These are phyloP conservation scores for Channallabes apus DNA, from an alignment of 2,797 vertebrate genomes.

Conservation along the genomic window DNA sequence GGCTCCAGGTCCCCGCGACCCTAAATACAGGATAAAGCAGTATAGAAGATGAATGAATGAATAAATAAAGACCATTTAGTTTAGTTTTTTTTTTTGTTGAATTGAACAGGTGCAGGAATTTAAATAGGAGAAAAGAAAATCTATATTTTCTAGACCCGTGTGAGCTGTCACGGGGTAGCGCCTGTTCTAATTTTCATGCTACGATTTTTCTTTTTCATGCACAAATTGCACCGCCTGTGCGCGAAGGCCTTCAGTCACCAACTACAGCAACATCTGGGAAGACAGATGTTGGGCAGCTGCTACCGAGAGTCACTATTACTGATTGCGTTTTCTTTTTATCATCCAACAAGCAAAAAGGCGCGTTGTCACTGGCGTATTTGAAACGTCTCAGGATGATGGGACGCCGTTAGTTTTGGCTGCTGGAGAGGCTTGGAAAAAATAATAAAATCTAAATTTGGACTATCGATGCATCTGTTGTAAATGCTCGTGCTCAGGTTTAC, in stretches of 20 bases:
- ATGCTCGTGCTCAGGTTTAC: not conserved
- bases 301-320: not conserved
- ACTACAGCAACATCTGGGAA: slow-evolving; percentile 5
- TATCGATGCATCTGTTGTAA: not conserved
- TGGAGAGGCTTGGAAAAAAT: not conserved
- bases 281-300: slow-evolving; percentile 25
- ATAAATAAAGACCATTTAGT: no score
- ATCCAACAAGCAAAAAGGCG: not conserved
- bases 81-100: not conserved
- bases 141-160: not conserved
- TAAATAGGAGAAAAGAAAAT: not conserved
- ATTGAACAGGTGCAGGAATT: not conserved
- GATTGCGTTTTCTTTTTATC: not conserved
- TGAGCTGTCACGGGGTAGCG: not conserved
- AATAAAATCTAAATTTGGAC: not conserved
- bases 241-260: slow-evolving; percentile 9
- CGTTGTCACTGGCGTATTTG: not conserved
- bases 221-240: not conserved
- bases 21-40: no score
- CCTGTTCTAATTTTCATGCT: not conserved
- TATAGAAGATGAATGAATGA: no score
- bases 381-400: slow-evolving; percentile 1
- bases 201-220: not conserved
- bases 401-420: not conserved
- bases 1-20: no score